phyloP scores from a whole-genome alignment of 2,113 vertebrate species.

The Deroptyus accipitrinus region DNA sequence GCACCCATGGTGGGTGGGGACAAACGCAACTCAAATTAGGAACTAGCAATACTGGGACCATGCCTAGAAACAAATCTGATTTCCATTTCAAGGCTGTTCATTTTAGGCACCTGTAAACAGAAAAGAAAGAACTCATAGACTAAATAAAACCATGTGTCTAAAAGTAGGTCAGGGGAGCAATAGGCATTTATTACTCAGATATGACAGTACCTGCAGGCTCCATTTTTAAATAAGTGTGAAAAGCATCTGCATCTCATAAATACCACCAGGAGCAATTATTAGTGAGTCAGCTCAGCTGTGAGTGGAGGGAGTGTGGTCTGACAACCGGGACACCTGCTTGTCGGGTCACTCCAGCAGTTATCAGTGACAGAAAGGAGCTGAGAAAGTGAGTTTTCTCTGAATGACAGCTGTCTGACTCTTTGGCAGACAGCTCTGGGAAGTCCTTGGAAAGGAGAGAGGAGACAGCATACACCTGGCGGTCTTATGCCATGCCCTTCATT shows the following conservation, averaged over 20 bases:
- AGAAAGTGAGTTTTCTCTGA: neutral
- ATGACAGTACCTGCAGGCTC: neutral
- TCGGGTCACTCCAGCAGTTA: neutral
- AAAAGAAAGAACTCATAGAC: neutral
- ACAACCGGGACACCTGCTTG: neutral
- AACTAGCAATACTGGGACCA: neutral
- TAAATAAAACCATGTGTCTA: neutral
- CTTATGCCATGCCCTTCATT: rapidly evolving
- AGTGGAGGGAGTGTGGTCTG: neutral
- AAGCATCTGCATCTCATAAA: neutral
- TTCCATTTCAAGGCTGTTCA: neutral
- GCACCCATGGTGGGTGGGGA: neutral
- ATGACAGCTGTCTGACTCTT: neutral
- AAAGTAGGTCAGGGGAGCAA: neutral
- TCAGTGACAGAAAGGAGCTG: neutral
- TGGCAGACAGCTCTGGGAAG: rapidly evolving
- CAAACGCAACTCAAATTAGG: neutral
- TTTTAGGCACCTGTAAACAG: neutral
- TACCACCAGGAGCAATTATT: neutral
- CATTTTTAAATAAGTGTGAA: neutral
- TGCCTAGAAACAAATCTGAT: neutral
- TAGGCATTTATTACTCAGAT: neutral
- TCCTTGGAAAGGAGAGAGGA: neutral
- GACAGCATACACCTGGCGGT: rapidly evolving
- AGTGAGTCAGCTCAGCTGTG: neutral